A percentile compares a stretch with the other conserved stretches of the same genome.
Conservation (phyloP, 2,113 vertebrate species). For the Microtus montanus region DNA sequence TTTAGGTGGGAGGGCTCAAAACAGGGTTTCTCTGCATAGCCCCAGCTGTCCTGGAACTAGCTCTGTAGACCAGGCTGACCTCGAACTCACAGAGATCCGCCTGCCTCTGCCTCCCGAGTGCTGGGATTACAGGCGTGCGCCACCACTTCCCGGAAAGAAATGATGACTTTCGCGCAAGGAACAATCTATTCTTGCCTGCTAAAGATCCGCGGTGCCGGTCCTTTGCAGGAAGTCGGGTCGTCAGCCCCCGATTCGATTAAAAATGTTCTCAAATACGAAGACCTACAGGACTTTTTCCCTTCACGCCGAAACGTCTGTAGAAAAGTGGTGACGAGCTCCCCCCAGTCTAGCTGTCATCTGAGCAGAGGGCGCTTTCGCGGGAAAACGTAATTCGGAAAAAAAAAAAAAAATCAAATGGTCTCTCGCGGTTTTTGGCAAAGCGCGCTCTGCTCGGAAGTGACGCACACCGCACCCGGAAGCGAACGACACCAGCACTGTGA, state of each 20-base stretch:
- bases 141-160: neutral
- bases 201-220: neutral
- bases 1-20: neutral
- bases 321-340: neutral
- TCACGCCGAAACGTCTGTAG: neutral
- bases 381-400: neutral
- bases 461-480: neutral
- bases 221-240: neutral
- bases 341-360: neutral
- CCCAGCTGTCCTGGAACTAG: neutral
- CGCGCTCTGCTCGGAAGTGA: conserved; percentile 48
- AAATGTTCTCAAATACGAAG: neutral
- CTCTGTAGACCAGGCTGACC: neutral
- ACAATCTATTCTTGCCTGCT: neutral
- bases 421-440: neutral
- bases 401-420: neutral
- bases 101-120: neutral
- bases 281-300: neutral
- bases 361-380: accelerated
- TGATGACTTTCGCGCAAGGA: neutral
- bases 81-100: neutral
- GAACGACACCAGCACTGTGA: accelerated
- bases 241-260: conserved; percentile 42
- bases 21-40: neutral
- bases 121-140: neutral